These are phyloP conservation scores for Lanius ludovicianus DNA, from an alignment of 2,113 vertebrate genomes.

Conservation along the genomic window DNA sequence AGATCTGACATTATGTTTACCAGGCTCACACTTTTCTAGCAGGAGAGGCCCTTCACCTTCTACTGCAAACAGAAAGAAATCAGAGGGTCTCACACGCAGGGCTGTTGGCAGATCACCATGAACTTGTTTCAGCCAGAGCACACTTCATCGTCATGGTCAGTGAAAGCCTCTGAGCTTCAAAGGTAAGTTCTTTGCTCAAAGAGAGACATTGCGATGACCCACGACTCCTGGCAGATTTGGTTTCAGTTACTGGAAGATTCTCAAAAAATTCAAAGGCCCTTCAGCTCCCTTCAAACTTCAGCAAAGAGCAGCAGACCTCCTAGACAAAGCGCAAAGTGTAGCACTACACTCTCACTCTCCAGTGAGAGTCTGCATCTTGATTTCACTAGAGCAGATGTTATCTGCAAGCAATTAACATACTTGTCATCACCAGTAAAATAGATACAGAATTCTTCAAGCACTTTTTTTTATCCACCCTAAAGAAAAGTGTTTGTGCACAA, in stretches of 20 bases:
- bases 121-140: conserved; percentile 78
- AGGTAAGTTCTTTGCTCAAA: conserved; percentile 85
- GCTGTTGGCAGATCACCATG: conserved; percentile 75
- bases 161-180: conserved; percentile 80
- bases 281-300: conserved; percentile 68
- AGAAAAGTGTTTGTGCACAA: conserved; percentile 71
- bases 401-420: conserved; percentile 85
- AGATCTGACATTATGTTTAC: conserved; percentile 71
- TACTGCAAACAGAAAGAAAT: conserved; percentile 78
- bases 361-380: conserved; percentile 68
- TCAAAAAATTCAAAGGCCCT: conserved; percentile 74
- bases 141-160: conserved; percentile 85
- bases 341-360: too few relatives aligned
- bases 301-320: conserved; percentile 52
- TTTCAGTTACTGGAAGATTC: conserved; percentile 84
- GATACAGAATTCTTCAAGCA: conserved; percentile 58
- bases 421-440: conserved; percentile 79
- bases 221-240: conserved; percentile 82
- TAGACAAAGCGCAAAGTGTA: conserved; percentile 69
- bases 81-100: conserved; percentile 66
- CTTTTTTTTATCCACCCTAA: conserved; percentile 46
- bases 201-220: conserved; percentile 87
- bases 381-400: conserved; percentile 83
- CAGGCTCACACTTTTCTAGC: conserved; percentile 56
- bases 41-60: conserved; percentile 65